Evolutionary conservation across 2,888 invertebrate species (phyloP).

Genomic region (Ennomos erosarius): DNA sequence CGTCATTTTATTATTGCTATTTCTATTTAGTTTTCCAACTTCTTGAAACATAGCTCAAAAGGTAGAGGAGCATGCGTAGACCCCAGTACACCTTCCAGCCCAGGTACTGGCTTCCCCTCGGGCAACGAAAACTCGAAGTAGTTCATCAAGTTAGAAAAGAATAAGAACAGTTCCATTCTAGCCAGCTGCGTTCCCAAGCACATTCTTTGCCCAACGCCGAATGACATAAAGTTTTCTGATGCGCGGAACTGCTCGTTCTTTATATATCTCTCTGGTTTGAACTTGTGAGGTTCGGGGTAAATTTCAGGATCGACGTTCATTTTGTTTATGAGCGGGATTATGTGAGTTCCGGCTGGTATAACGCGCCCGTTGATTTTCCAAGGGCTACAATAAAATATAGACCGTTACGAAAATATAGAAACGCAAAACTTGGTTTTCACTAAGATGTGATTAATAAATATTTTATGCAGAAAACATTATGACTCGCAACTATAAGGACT

Average conservation of each 20-base stretch:
- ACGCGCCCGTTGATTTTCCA: slow-evolving; percentile 89
- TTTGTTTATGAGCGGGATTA: slow-evolving; percentile 92
- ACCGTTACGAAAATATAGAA: background rate
- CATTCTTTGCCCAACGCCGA: slow-evolving; percentile 93
- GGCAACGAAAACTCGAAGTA: slow-evolving; percentile 89
- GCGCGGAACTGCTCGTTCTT: slow-evolving; percentile 88
- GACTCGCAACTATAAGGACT: too few species aligned
- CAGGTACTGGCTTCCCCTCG: slow-evolving; percentile 88
- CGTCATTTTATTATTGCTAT: too few species aligned
- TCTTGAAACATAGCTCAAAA: slow-evolving; percentile 45
- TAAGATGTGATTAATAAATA: too few species aligned
- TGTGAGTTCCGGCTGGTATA: slow-evolving; percentile 91
- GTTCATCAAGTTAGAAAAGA: slow-evolving; percentile 92
- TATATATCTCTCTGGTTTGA: slow-evolving; percentile 91
- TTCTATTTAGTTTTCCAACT: slow-evolving; percentile 3
- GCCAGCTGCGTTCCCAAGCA: slow-evolving; percentile 93
- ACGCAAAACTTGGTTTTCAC: slow-evolving; percentile 3
- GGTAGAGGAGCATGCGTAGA: slow-evolving; percentile 89
- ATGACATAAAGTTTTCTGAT: slow-evolving; percentile 93
- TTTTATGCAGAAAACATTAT: too few species aligned
- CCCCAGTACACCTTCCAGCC: slow-evolving; percentile 89
- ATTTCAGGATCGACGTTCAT: slow-evolving; percentile 93
- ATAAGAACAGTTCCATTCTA: slow-evolving; percentile 92
- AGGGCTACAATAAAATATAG: slow-evolving; percentile 81
- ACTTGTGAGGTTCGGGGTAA: slow-evolving; percentile 92